Conservation (phyloP, 2,888 invertebrate species). For the Leptopilina syphax region DNA sequence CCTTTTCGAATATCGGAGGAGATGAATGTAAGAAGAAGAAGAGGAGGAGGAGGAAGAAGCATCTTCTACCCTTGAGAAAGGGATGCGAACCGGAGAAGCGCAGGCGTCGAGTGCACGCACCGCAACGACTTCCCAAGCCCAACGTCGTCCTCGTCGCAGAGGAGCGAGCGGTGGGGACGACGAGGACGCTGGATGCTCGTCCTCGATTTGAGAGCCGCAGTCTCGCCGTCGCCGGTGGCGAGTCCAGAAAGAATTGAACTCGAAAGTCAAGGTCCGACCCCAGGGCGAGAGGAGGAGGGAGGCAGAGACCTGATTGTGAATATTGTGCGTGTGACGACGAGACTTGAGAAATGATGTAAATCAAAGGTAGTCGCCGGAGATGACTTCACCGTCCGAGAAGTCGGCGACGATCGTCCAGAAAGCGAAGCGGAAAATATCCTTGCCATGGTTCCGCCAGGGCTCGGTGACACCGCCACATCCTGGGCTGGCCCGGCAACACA, state of each 20-base stretch:
- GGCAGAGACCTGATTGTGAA: no score
- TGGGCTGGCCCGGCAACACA: constrained; percentile 89
- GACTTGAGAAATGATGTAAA: constrained; percentile 8
- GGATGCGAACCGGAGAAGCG: not conserved
- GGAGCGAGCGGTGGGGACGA: constrained; percentile 23
- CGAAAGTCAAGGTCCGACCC: constrained; percentile 63
- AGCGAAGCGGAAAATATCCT: constrained; percentile 89
- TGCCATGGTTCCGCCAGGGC: constrained; percentile 93
- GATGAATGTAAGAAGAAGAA: not conserved
- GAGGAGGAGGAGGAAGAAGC: not conserved
- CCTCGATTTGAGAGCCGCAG: constrained; percentile 55
- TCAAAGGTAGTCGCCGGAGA: constrained; percentile 53
- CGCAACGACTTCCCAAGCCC: constrained; percentile 26
- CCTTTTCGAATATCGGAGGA: not conserved
- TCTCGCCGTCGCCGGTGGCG: constrained; percentile 48
- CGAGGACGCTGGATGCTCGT: constrained; percentile 27
- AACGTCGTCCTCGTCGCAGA: constrained; percentile 30
- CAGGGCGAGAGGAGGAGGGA: constrained; percentile 58
- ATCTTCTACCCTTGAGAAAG: constrained; percentile 16
- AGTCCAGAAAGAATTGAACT: constrained; percentile 49
- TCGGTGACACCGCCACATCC: constrained; percentile 87
- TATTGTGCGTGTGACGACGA: no score
- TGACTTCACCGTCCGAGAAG: constrained; percentile 73
- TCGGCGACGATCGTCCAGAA: constrained; percentile 79
- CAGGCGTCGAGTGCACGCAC: constrained; percentile 28